A percentile compares a stretch with the other conserved stretches of the same genome.
These are phyloP conservation scores for Choloepus hoffmanni DNA, from an alignment of 2,113 vertebrate genomes.

Conservation along the genomic window DNA sequence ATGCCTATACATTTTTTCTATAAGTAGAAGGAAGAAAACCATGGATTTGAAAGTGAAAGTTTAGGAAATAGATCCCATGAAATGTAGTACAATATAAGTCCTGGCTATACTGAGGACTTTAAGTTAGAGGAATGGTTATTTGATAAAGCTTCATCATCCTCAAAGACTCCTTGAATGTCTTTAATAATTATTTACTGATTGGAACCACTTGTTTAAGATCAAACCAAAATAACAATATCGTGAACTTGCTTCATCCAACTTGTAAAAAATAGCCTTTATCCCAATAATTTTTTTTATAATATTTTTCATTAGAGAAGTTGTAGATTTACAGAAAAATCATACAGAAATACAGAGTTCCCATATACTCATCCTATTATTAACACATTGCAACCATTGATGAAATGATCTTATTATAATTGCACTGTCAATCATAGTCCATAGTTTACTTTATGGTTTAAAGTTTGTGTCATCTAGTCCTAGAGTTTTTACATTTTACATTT, in stretches of 20 bases:
- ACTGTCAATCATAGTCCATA: too few species aligned
- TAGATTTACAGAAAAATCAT: too few species aligned
- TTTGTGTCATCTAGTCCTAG: too few species aligned
- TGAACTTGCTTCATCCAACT: background rate
- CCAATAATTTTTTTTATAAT: constrained; percentile 23
- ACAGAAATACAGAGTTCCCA: too few species aligned
- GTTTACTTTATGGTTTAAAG: too few species aligned
- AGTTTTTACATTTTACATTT: too few species aligned
- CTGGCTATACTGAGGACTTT: background rate
- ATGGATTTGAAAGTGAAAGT: background rate
- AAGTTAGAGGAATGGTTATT: background rate
- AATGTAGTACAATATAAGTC: background rate
- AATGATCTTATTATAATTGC: too few species aligned
- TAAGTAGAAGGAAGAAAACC: background rate
- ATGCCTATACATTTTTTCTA: background rate
- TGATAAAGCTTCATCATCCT: background rate
- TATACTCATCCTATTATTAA: too few species aligned
- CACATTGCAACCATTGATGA: too few species aligned
- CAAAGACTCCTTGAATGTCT: background rate
- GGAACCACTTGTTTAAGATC: constrained; percentile 17
- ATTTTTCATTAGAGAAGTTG: too few species aligned
- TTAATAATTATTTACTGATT: background rate
- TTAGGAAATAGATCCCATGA: background rate
- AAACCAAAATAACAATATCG: background rate
- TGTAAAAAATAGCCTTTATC: constrained; percentile 29